These are phyloP conservation scores for Jacana jacana DNA, from an alignment of 2,113 vertebrate genomes.

Conservation along the genomic window DNA sequence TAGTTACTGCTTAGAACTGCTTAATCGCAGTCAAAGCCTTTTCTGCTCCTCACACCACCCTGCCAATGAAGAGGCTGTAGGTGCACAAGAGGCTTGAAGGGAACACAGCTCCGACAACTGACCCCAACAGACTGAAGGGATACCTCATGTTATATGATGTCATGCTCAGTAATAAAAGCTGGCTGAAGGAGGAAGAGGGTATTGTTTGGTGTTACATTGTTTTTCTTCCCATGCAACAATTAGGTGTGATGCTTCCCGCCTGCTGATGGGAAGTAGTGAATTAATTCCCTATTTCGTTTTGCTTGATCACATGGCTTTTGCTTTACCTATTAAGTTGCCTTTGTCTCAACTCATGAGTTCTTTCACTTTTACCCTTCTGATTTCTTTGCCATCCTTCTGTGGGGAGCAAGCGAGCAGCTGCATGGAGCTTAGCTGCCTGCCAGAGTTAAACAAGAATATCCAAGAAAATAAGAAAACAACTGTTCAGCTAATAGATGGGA, in stretches of 20 bases:
- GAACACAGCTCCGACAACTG: neutral
- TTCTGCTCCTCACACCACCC: neutral
- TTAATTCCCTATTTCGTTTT: neutral
- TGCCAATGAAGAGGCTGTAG: rapidly evolving
- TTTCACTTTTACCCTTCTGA: neutral
- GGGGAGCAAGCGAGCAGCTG: neutral
- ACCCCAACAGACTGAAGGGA: too few relatives aligned
- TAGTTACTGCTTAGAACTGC: rapidly evolving
- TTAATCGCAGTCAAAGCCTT: neutral
- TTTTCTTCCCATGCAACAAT: neutral
- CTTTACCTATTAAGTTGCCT: neutral
- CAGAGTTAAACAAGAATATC: neutral
- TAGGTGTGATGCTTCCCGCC: rapidly evolving
- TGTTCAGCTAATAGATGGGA: neutral
- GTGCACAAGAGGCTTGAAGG: neutral
- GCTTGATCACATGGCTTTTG: neutral
- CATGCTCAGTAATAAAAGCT: neutral
- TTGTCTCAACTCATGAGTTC: neutral
- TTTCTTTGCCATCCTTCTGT: neutral
- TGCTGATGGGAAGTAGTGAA: rapidly evolving
- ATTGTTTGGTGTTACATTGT: too few relatives aligned
- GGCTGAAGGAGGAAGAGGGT: neutral
- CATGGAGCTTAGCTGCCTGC: neutral
- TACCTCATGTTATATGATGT: rapidly evolving
- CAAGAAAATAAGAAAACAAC: neutral